phyloP scores from a whole-genome alignment of 1,140 invertebrate genomes.

The Leptoteleia sp. region DNA sequence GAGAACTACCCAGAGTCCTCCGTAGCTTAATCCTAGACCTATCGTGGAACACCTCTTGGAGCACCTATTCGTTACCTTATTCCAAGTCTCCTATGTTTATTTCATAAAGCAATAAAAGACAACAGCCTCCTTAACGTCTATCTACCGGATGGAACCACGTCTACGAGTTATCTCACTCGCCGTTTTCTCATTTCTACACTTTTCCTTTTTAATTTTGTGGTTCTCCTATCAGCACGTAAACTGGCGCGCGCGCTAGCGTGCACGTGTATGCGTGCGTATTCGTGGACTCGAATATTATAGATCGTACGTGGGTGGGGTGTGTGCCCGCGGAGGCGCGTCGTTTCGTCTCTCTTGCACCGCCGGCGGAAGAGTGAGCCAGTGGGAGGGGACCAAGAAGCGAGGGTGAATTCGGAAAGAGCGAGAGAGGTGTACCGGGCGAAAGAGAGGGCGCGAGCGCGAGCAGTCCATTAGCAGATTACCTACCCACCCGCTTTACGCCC shows the following conservation, averaged over 20 bases:
- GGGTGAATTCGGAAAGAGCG: conserved; percentile 60
- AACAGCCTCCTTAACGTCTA: conserved; percentile 9
- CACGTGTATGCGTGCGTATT: neutral
- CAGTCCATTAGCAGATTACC: conserved; percentile 68
- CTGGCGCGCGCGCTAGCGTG: neutral
- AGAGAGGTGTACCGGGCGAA: conserved; percentile 13
- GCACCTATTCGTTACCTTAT: no score
- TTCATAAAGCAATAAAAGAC: conserved; percentile 15
- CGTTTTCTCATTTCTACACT: neutral
- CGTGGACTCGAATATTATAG: conserved; percentile 51
- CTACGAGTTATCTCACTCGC: neutral
- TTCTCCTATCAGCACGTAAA: conserved; percentile 15
- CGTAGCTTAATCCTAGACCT: no score
- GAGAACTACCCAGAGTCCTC: no score
- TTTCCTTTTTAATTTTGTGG: conserved; percentile 28
- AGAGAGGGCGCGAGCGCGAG: conserved; percentile 40
- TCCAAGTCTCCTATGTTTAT: no score
- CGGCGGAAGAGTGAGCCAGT: conserved; percentile 21
- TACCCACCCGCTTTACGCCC: conserved; percentile 6
- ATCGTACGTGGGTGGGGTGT: conserved; percentile 33
- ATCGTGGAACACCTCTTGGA: no score
- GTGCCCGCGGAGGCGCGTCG: conserved; percentile 1
- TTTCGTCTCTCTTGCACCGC: conserved; percentile 14
- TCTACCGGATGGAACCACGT: conserved; percentile 1
- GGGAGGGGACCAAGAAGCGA: conserved; percentile 42